Evolutionary conservation across 2,113 vertebrate genomes (phyloP).

Genomic region (Mobula birostris): DNA sequence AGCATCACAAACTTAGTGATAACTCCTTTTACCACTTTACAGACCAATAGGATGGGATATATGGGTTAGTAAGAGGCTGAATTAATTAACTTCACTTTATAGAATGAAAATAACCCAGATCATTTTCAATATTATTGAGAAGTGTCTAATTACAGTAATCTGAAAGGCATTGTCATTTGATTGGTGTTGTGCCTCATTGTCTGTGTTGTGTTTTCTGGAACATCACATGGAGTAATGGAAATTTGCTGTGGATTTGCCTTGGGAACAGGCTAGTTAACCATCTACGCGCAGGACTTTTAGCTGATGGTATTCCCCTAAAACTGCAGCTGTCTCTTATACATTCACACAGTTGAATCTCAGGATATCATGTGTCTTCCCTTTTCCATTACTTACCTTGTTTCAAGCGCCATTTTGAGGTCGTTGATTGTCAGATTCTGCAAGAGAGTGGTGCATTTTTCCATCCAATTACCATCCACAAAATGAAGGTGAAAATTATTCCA

Average conservation of each 20-base stretch:
- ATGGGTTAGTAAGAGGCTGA: not conserved
- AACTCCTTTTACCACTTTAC: not conserved
- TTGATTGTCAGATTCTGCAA: not conserved
- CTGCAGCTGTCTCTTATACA: no score
- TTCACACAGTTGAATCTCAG: not conserved
- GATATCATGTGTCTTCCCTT: not conserved
- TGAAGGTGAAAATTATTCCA: not conserved
- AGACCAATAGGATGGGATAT: not conserved
- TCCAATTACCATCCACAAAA: not conserved
- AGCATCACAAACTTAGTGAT: not conserved
- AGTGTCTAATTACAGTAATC: no score
- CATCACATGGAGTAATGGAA: no score
- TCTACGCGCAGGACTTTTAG: no score
- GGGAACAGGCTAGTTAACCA: no score
- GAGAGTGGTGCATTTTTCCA: not conserved
- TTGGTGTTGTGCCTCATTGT: not conserved
- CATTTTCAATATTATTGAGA: not conserved
- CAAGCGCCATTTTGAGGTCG: not conserved
- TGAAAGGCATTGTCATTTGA: not conserved
- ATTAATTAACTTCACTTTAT: not conserved
- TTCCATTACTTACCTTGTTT: not conserved
- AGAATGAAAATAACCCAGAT: not conserved
- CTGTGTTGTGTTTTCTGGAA: no score
- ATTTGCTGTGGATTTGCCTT: no score
- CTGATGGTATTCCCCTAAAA: no score